Evolutionary conservation across 1,140 invertebrate species (phyloP).

Genomic region (Drosophila funebris): DNA sequence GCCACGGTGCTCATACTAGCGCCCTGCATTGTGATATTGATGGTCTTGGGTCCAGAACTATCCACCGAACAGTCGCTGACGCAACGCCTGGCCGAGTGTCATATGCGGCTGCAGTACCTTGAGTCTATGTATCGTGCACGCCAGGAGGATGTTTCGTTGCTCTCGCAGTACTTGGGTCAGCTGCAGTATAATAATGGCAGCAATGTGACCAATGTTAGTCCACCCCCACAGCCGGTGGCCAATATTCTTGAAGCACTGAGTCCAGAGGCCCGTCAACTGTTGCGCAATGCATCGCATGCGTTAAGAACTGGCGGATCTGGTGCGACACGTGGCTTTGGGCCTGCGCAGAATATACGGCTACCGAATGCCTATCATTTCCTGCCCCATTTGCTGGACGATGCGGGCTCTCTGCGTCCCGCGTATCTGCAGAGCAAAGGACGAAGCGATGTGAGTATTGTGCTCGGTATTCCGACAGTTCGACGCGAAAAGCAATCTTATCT

Average conservation of each 20-base stretch:
- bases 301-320: neutral
- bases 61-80: constrained; percentile 88
- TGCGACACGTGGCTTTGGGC: constrained; percentile 46
- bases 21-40: constrained; percentile 85
- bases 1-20: constrained; percentile 84
- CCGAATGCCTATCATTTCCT: constrained; percentile 94
- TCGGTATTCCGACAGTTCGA: constrained; percentile 94
- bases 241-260: constrained; percentile 82
- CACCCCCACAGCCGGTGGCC: constrained; percentile 41
- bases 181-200: constrained; percentile 48
- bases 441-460: constrained; percentile 90
- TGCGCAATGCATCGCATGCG: constrained; percentile 83
- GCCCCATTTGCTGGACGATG: constrained; percentile 93
- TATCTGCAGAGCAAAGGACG: constrained; percentile 91
- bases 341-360: constrained; percentile 85
- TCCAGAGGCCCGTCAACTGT: constrained; percentile 84
- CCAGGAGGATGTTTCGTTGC: constrained; percentile 88
- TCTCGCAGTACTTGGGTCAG: constrained; percentile 87
- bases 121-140: constrained; percentile 89
- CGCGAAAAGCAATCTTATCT: constrained; percentile 95
- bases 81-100: constrained; percentile 88
- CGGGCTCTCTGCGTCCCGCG: constrained; percentile 90
- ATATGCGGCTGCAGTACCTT: constrained; percentile 88
- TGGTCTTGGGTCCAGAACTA: constrained; percentile 84
- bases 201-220: constrained; percentile 37